Percentiles rank a stretch among this genome's conserved stretches.
Evolutionary conservation across 2,797 vertebrate species (phyloP).

Genomic region (Cottoperca gobio): DNA sequence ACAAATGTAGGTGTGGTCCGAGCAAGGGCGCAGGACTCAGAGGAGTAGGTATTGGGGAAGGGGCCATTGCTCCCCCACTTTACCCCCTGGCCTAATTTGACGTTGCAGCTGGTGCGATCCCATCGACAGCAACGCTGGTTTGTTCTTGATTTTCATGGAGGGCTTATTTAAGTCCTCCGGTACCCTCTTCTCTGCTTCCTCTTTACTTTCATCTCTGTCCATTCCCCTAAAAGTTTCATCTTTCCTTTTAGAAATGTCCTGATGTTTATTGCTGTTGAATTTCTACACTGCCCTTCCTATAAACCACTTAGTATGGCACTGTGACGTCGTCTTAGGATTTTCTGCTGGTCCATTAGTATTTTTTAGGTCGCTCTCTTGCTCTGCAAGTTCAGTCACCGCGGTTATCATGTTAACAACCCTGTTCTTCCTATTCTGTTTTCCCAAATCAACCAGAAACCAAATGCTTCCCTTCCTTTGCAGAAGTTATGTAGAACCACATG

Average conservation of each 20-base stretch:
- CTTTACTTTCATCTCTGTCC: not conserved
- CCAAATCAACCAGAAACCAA: not conserved
- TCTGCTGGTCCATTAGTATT: not conserved
- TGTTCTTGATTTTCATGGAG: not conserved
- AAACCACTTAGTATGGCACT: not conserved
- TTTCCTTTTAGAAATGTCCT: not conserved
- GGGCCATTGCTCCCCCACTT: too few relatives aligned
- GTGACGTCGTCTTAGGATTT: not conserved
- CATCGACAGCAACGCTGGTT: not conserved
- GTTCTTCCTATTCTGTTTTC: not conserved
- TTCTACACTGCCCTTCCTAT: not conserved
- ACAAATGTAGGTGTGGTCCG: too few relatives aligned
- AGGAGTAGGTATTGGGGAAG: too few relatives aligned
- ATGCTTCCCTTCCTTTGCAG: not conserved
- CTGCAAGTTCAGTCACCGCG: not conserved
- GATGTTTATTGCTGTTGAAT: not conserved
- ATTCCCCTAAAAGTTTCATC: not conserved
- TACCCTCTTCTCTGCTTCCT: not conserved
- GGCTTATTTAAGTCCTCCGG: not conserved
- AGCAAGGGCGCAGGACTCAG: too few relatives aligned
- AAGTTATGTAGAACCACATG: not conserved
- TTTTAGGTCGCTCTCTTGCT: not conserved
- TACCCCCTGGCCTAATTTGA: too few relatives aligned
- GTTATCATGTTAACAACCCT: not conserved
- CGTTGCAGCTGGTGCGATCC: too few relatives aligned